Evolutionary conservation across 2,888 invertebrate genomes (phyloP).

Genomic region (Melanotus villosus): DNA sequence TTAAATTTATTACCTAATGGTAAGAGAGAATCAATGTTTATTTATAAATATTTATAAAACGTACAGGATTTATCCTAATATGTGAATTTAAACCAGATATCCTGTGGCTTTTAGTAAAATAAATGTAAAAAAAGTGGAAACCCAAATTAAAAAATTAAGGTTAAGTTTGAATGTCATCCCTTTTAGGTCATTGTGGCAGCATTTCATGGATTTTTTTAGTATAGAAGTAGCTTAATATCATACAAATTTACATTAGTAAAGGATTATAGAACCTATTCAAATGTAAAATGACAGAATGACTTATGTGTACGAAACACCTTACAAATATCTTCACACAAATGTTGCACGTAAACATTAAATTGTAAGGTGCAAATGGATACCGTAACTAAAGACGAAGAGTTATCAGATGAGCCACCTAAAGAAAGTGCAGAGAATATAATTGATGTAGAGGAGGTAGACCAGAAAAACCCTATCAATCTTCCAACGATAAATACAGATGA

Average conservation of each 20-base stretch:
- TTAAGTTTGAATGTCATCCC: slow-evolving; percentile 7
- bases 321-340: no score
- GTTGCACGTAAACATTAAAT: no score
- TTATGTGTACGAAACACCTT: no score
- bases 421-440: not conserved
- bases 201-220: not conserved
- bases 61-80: not conserved
- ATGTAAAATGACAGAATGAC: no score
- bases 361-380: no score
- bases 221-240: no score
- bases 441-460: not conserved
- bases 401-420: not conserved
- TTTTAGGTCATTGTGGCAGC: not conserved
- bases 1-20: slow-evolving; percentile 17
- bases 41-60: slow-evolving; percentile 9
- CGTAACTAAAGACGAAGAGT: not conserved
- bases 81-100: not conserved
- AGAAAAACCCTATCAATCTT: not conserved
- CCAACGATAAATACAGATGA: slow-evolving; percentile 25
- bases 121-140: no score
- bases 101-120: no score
- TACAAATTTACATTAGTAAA: not conserved
- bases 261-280: not conserved
- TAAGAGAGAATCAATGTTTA: not conserved
- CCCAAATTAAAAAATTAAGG: not conserved